Base-by-base conservation (phyloP, 1,140 invertebrate species). In the Diuraphis noxia region DNA sequence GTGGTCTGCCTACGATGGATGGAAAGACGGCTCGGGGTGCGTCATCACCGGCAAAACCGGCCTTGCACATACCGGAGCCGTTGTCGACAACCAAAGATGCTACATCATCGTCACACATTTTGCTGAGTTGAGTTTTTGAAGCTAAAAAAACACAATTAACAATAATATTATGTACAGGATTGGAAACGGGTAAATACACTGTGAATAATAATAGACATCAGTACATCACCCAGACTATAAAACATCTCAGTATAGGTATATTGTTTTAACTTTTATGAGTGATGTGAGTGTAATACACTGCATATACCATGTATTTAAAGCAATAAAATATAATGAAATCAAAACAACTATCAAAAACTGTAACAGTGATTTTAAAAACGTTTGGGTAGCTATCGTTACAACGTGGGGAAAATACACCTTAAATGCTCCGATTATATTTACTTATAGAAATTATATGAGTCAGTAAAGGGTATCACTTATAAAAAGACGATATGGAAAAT, bases 31-130 rank as follows among this genome's bases (percentile, higher is more conserved):
- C 97, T 92, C 97, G 95, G 63, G 97, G 97, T 87, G 97, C 97
- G 95, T 98, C 97, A 94, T 98, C 97, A 93, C 97, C 97, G 92
- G 97, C 97, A 94, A 98, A 98, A 92, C 97, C 97, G 94, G 97
- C 97, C 94, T 98, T 97, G 95, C 97, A 98, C 97, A 97, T 98
- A 92, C 97, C 97, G 92, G 97, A 97, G 93, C 97, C 97, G 95
- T 98, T 98, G 95, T 98, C 97, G 81, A 98, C 96, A 92, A 98
- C 97, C 92, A 98, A 94, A 93, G 97, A 97, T 93, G 96, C 96
- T 95, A 98, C 96, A 94, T 98, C 97, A 94, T 98, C 97, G 95
- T 97, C 97, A 95, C 97, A 97, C 97, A 98, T 98, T 94, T 95
- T 96, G 93, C 13, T 52, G 63, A 34, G 82, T 82, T 49, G 46